phyloP scores from a whole-genome alignment of 1,140 invertebrate species.

The Lasioglossum baleicum region DNA sequence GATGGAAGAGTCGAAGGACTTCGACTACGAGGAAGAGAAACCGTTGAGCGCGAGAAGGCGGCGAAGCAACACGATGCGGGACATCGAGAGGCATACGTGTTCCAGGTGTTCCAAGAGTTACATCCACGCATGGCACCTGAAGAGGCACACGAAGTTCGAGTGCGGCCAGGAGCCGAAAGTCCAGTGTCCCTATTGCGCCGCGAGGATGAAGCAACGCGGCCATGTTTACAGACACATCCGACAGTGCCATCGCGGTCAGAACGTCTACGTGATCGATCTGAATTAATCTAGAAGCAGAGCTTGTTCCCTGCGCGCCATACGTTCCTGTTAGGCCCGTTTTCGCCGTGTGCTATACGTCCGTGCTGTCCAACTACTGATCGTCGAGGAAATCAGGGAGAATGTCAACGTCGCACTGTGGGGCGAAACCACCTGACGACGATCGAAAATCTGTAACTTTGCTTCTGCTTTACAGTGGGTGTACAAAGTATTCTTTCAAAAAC shows the following conservation, averaged over 20 bases:
- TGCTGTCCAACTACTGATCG: neutral
- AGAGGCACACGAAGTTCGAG: constrained; percentile 71
- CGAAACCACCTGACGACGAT: no score
- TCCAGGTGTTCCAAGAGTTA: constrained; percentile 74
- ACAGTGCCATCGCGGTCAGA: constrained; percentile 62
- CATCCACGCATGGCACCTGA: constrained; percentile 73
- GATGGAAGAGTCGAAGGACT: constrained; percentile 52
- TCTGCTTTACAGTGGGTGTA: no score
- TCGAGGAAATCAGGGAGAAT: no score
- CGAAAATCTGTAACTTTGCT: no score
- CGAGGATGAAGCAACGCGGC: constrained; percentile 74
- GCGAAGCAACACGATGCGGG: constrained; percentile 16
- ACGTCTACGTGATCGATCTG: constrained; percentile 68
- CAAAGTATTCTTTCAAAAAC: no score
- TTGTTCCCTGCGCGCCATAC: neutral
- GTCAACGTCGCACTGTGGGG: no score
- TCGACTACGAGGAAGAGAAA: constrained; percentile 46
- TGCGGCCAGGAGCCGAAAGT: constrained; percentile 71
- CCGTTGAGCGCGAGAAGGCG: constrained; percentile 38
- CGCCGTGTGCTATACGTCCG: neutral
- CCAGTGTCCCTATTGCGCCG: constrained; percentile 70
- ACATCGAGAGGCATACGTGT: constrained; percentile 67
- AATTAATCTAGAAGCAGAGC: constrained; percentile 12
- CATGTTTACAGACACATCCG: constrained; percentile 87
- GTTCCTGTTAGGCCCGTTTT: neutral